phyloP scores from a whole-genome alignment of 2,797 vertebrate genomes.

The Cossypha caffra region DNA sequence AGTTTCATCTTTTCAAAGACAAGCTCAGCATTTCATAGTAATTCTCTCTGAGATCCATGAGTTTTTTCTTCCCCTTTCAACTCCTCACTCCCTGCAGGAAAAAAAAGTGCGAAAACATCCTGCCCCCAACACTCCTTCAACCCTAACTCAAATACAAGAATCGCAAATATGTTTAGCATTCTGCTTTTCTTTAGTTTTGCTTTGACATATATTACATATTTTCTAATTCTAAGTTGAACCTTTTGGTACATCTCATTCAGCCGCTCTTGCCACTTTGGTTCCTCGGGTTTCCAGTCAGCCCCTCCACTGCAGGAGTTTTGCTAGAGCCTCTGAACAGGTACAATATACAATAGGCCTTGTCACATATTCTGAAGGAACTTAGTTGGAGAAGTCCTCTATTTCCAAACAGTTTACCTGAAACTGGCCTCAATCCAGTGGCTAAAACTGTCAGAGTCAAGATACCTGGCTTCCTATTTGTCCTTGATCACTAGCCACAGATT shows the following conservation, averaged over 20 bases:
- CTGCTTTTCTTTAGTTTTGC: background rate
- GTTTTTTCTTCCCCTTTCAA: background rate
- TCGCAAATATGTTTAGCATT: background rate
- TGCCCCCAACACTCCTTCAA: accelerated
- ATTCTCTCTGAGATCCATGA: background rate
- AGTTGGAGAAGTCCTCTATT: background rate
- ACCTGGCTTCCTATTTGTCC: background rate
- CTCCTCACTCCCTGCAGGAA: background rate
- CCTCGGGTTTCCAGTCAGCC: background rate
- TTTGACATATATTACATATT: background rate
- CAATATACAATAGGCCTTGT: background rate
- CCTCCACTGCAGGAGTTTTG: background rate
- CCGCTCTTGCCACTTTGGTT: background rate
- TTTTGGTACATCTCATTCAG: background rate
- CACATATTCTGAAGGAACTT: background rate
- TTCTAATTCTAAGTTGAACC: background rate
- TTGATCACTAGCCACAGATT: background rate
- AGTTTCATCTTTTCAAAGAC: background rate
- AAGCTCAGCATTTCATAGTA: background rate
- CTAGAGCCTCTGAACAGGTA: background rate
- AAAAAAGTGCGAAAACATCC: background rate
- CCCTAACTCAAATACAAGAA: background rate
- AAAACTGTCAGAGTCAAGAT: background rate
- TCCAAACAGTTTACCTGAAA: background rate
- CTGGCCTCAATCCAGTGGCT: background rate